phyloP scores from a whole-genome alignment of 53 echinoderm and acorn worm species.

The Luidia sarsii region DNA sequence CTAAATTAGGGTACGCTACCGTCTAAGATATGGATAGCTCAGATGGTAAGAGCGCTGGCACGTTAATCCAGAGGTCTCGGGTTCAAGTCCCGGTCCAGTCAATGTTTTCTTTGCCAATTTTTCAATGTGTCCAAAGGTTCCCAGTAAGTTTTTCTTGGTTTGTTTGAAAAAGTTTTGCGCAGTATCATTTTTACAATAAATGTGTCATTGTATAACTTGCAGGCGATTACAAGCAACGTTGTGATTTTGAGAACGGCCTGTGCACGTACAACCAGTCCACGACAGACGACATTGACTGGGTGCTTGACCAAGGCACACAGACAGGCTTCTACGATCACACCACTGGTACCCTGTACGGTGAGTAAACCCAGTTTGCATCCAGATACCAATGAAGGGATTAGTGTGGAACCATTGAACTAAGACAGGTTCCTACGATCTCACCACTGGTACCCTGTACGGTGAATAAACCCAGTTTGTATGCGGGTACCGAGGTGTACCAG shows the following conservation, averaged over 20 bases:
- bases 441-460: slow-evolving; percentile 76
- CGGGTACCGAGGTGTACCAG: too few species aligned
- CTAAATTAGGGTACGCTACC: background rate
- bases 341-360: slow-evolving; percentile 71
- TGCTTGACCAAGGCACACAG: slow-evolving; percentile 65
- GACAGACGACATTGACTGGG: slow-evolving; percentile 88
- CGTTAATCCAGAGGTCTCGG: too few species aligned
- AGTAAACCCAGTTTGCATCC: background rate
- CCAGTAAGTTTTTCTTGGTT: too few species aligned
- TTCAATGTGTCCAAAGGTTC: too few species aligned
- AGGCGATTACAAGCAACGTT: slow-evolving; percentile 61
- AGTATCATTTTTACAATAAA: background rate
- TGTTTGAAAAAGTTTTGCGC: background rate
- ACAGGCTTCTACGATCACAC: slow-evolving; percentile 76
- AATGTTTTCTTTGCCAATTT: too few species aligned
- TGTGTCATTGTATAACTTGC: background rate
- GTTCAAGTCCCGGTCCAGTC: too few species aligned
- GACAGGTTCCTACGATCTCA: slow-evolving; percentile 69
- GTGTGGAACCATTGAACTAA: slow-evolving; percentile 62
- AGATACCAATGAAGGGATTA: too few species aligned
- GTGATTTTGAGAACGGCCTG: slow-evolving; percentile 76
- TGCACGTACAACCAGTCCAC: slow-evolving; percentile 77
- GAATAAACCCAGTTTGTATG: background rate
- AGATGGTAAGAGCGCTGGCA: too few species aligned
- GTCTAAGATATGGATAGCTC: too few species aligned